phyloP scores from a whole-genome alignment of 1,140 invertebrate species.

The Bombus terrestris region DNA sequence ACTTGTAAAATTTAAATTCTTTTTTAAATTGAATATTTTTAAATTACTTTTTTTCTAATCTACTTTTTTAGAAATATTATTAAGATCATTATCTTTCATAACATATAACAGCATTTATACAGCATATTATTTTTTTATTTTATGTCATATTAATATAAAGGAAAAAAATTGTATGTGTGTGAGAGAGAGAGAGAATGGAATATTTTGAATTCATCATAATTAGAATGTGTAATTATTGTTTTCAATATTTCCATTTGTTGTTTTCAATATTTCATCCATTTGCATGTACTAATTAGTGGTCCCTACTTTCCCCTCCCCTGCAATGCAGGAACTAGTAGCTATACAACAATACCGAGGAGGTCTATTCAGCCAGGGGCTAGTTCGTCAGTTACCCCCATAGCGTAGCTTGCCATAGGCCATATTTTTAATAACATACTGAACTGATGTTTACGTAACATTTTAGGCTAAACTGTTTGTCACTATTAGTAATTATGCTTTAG shows the following conservation, averaged over 20 bases:
- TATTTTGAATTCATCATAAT: slow-evolving; percentile 35
- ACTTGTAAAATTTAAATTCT: background rate
- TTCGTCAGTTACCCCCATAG: slow-evolving; percentile 82
- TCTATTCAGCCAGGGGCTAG: slow-evolving; percentile 82
- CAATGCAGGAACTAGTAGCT: slow-evolving; percentile 82
- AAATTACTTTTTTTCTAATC: background rate
- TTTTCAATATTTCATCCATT: slow-evolving; percentile 69
- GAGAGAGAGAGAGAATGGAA: background rate
- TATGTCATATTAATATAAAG: too few species aligned
- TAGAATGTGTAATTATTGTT: slow-evolving; percentile 53
- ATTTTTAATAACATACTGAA: slow-evolving; percentile 75
- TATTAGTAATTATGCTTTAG: background rate
- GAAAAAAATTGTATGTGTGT: too few species aligned
- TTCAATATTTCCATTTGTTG: slow-evolving; percentile 67
- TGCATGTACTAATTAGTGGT: slow-evolving; percentile 83
- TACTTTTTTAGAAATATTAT: too few species aligned
- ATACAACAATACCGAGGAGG: slow-evolving; percentile 83
- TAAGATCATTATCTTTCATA: too few species aligned
- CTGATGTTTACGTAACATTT: slow-evolving; percentile 74
- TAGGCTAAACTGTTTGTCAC: slow-evolving; percentile 5
- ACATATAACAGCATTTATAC: too few species aligned
- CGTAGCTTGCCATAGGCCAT: slow-evolving; percentile 71
- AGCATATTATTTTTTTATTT: too few species aligned
- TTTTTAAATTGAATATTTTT: background rate
- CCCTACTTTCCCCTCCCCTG: slow-evolving; percentile 78